Evolutionary conservation across 1,140 invertebrate species (phyloP), one percentile per base, ranked within the genome.

Genomic region (Pseudomyrmex cubaensis): DNA sequence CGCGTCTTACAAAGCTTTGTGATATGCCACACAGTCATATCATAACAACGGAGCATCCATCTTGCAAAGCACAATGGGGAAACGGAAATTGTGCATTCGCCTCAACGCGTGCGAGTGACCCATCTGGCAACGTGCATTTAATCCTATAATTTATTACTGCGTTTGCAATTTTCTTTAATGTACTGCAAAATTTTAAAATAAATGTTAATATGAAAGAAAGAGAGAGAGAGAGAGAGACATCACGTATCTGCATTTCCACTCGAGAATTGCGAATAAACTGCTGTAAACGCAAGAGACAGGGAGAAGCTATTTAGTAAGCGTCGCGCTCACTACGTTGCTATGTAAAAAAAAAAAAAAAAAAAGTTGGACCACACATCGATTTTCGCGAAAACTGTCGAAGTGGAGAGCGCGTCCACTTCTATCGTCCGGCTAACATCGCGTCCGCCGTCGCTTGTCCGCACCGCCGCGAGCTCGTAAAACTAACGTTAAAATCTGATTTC

Each of bases 401-500:
- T 12, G 52, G 35, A 44, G 8, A 78, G 13, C 9, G 63, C 35
- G 35, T 69, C 15, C 52, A 48, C 35, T 78, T n/a, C 57, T 13
- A 50, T 56, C 50, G 44, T 25, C 35, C 35, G 17, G 61, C 50
- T 56, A 13, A 25, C 13, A 1, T 63, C 12, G 17, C 35, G 9
- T 12, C 35, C 15, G 12, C 50, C 12, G 17, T 35, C 8, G 35
- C 8, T 44, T 22, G 62, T 54, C 25, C 10, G 52, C 17, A 56
- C 15, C 35, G 48, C 59, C n/a, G 74, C 35, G 59, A n/a, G 13
- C 9, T 44, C 54, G 73, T 52, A 15, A 54, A 54, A 20, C 46
- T 13, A 76, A 66, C 50, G 17, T 57, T 67, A 17, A 77, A 66
- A 77, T 77, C 62, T 59, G 54, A 69, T 78, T 50, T 13, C 12